A percentile compares a stretch with the other conserved stretches of the same genome.
These are phyloP conservation scores for human DNA, from an alignment of 2,113 vertebrate genomes.

Conservation along the genomic window DNA sequence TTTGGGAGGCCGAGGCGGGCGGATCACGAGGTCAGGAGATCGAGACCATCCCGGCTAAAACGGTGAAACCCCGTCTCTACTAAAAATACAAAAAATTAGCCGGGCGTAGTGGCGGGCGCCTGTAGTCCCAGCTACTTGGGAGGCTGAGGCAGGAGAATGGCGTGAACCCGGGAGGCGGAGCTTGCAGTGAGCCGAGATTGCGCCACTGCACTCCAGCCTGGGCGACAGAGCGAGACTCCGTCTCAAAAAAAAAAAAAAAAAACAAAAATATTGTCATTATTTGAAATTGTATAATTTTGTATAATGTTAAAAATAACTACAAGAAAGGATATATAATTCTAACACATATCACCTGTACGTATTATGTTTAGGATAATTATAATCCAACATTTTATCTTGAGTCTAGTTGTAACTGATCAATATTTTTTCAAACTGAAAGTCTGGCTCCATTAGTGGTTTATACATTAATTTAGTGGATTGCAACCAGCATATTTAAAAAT, in stretches of 20 bases:
- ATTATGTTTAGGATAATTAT: neutral
- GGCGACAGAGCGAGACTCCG: no score
- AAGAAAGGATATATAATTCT: neutral
- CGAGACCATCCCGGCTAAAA: no score
- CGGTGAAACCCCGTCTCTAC: no score
- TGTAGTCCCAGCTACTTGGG: no score
- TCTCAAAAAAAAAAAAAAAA: conserved; percentile 20
- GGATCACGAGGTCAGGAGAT: no score
- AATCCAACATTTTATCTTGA: neutral
- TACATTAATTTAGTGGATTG: neutral
- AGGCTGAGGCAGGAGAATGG: no score
- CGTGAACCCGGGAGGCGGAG: no score
- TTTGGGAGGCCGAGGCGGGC: no score
- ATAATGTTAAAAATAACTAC: neutral
- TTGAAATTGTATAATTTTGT: neutral
- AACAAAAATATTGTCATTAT: neutral
- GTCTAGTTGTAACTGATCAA: neutral
- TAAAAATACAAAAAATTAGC: no score
- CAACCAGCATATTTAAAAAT: neutral
- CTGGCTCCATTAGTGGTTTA: neutral
- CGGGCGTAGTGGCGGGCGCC: no score
- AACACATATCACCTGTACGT: neutral
- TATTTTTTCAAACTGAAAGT: neutral
- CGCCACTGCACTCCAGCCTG: no score
- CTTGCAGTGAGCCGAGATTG: no score